Percentiles rank a stretch among this genome's conserved stretches.
phyloP scores from a whole-genome alignment of 2,113 vertebrate genomes.

The human (Homo sapiens) region GRCh38 chr1:221833001-221833500 shows the following conservation, averaged over 20 bases:
- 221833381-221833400: neutral
- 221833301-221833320: neutral
- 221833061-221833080: neutral
- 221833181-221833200: neutral
- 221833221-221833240: too few relatives aligned
- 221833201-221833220: too few relatives aligned
- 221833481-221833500: neutral
- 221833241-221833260: neutral
- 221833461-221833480: neutral
- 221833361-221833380: neutral
- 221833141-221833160: neutral
- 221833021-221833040: neutral
- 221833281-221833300: neutral
- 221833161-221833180: neutral
- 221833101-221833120: neutral
- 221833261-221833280: neutral
- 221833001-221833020: neutral
- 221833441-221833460: neutral
- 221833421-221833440: neutral
- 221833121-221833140: neutral
- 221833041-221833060: neutral
- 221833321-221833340: neutral
- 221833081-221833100: neutral
- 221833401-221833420: neutral
- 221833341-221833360: neutral